Evolutionary conservation across 2,113 vertebrate species (phyloP).

Genomic region (Ptilorrhoa leucosticta): DNA sequence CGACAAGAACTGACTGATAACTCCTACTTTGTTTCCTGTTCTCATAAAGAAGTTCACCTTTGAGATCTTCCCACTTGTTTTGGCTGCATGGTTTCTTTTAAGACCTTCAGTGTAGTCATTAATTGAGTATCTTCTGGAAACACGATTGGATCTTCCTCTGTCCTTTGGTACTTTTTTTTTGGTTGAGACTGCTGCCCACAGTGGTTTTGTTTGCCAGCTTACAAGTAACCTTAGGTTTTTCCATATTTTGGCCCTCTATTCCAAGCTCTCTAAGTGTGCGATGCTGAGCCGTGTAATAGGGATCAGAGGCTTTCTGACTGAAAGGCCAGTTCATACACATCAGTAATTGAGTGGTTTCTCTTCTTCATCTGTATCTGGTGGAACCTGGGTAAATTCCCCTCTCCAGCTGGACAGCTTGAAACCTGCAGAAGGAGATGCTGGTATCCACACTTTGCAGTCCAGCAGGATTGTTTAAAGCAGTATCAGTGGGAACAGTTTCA

Average conservation of each 20-base stretch:
- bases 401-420: neutral
- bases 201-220: neutral
- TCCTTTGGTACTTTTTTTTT: neutral
- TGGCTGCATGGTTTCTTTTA: neutral
- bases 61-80: neutral
- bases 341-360: fast-evolving
- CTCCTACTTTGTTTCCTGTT: neutral
- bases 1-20: neutral
- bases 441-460: neutral
- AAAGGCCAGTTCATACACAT: neutral
- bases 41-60: neutral
- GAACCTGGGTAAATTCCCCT: neutral
- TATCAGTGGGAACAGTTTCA: neutral
- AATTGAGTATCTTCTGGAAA: neutral
- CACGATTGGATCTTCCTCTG: neutral
- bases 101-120: neutral
- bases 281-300: neutral
- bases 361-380: neutral
- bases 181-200: neutral
- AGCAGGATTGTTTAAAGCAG: neutral
- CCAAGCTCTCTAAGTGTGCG: neutral
- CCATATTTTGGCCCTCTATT: neutral
- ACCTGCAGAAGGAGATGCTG: neutral
- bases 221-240: neutral
- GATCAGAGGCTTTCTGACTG: neutral